Base-by-base conservation (phyloP, 2,113 vertebrate species). In the Lycocorax pyrrhopterus region DNA sequence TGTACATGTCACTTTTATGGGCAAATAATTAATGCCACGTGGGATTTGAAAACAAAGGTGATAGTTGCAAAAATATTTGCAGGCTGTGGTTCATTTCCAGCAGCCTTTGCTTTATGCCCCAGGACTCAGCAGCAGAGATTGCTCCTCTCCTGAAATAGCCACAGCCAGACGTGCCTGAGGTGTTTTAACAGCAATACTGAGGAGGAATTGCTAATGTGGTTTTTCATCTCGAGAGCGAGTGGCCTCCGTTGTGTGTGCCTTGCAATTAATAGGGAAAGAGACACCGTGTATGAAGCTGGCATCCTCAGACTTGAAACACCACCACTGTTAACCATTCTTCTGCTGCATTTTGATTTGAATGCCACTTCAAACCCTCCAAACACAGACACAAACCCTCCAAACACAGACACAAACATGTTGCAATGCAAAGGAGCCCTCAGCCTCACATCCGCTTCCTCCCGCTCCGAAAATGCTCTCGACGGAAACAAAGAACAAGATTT, bases 11-110 rank as follows among this genome's bases (percentile, higher is more conserved):
- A 25, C 35, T 93, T 93, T 84, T 87, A 69, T 55, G 35, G 64
- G 74, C 63, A 84, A 90, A 88, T 56, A 79, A 94, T 87, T 78
- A 92, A 80, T 8, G 32, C 46, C 67, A n/a, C 2, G 3, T 3
- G 19, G 73, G 87, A 81, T 75, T 56, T 27, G 25, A 87, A 94
- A 95, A 63, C 73, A 84, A 92, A 93, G 52, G 68, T 55, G 81
- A 44, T 39, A 16, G 66, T 10, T 91, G 39, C 49, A 49, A 52
- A 88, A 85, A 62, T 56, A 44, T 73, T 93, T 85, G 43, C 55
- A 18, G 43, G 72, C 49, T 78, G 88, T 83, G 47, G 33, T 72
- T 89, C 30, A 6, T 59, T 89, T 92, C 63, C 62, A 92, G 72
- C 84, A 75, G 37, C 49, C 25, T 78, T 77, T 87, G 49, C 49